Evolutionary conservation across 1,140 invertebrate genomes (phyloP).

Genomic region (Centruroides vittatus): DNA sequence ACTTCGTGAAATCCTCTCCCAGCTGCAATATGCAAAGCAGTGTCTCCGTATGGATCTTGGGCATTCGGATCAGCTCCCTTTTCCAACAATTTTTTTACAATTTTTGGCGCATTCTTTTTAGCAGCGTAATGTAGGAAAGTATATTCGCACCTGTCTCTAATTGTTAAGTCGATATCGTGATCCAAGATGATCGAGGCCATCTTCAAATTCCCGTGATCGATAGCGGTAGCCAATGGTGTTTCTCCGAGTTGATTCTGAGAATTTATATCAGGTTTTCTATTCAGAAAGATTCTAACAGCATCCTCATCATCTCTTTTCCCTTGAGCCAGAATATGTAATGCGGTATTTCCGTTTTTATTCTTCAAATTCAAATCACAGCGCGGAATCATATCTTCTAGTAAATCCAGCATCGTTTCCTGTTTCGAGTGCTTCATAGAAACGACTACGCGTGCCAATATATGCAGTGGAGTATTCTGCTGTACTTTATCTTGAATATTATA

Average conservation of each 20-base stretch:
- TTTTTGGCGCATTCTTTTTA: slow-evolving; percentile 13
- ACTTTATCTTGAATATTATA: not conserved
- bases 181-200: slow-evolving; percentile 49
- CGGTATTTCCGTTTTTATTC: too few species aligned
- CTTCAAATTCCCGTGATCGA: slow-evolving; percentile 77
- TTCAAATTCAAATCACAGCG: too few species aligned
- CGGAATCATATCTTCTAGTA: too few species aligned
- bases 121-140: slow-evolving; percentile 11
- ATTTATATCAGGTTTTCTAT: slow-evolving; percentile 19
- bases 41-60: slow-evolving; percentile 21
- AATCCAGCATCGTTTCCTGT: too few species aligned
- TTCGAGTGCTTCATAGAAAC: too few species aligned
- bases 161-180: slow-evolving; percentile 5
- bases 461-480: too few species aligned
- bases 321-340: too few species aligned
- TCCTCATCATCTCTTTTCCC: too few species aligned
- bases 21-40: slow-evolving; percentile 24
- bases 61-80: slow-evolving; percentile 16
- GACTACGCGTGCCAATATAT: too few species aligned
- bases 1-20: slow-evolving; percentile 18
- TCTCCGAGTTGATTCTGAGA: slow-evolving; percentile 71
- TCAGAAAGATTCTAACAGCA: not conserved
- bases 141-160: slow-evolving; percentile 19
- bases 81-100: slow-evolving; percentile 11
- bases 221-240: slow-evolving; percentile 86